These are phyloP conservation scores for Chydorus sphaericus DNA, from an alignment of 2,888 invertebrate species.

Conservation along the genomic window DNA sequence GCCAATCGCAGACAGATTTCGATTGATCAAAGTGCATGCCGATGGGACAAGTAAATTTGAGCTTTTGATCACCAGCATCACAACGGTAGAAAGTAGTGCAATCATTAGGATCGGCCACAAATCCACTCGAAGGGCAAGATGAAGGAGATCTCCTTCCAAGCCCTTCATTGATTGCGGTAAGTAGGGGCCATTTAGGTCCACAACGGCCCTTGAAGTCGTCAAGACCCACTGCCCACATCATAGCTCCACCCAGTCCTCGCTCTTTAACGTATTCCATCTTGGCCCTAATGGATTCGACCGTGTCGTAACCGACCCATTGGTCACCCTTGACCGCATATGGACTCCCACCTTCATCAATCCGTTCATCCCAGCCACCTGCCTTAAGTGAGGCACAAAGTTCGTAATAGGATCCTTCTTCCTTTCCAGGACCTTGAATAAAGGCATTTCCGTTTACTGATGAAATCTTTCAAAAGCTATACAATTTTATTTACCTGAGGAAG, in stretches of 20 bases:
- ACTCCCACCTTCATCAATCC: slow-evolving; percentile 9
- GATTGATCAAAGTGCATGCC: slow-evolving; percentile 25
- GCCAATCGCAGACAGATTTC: slow-evolving; percentile 27
- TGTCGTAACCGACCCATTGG: slow-evolving; percentile 86
- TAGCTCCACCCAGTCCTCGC: slow-evolving; percentile 48
- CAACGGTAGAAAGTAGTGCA: slow-evolving; percentile 26
- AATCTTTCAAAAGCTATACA: too few relatives aligned
- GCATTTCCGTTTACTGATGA: too few relatives aligned
- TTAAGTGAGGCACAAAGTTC: slow-evolving; percentile 33
- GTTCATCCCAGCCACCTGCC: slow-evolving; percentile 14
- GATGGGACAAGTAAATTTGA: slow-evolving; percentile 25
- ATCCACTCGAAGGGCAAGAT: slow-evolving; percentile 19
- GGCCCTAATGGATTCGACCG: slow-evolving; percentile 33
- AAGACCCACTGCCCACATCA: slow-evolving; percentile 62
- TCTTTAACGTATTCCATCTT: slow-evolving; percentile 13
- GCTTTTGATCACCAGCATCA: slow-evolving; percentile 22
- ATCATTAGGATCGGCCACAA: slow-evolving; percentile 21
- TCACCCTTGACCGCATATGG: slow-evolving; percentile 74
- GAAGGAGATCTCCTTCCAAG: slow-evolving; percentile 22
- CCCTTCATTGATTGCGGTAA: slow-evolving; percentile 42
- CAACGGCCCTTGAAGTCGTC: slow-evolving; percentile 44
- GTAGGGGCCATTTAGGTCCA: slow-evolving; percentile 44
- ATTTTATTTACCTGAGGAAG: slow-evolving; percentile 43
- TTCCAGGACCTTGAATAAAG: too few relatives aligned
- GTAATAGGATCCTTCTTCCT: slow-evolving; percentile 55